Evolutionary conservation across 2,113 vertebrate genomes (phyloP).

Genomic region (Siniperca knerii): DNA sequence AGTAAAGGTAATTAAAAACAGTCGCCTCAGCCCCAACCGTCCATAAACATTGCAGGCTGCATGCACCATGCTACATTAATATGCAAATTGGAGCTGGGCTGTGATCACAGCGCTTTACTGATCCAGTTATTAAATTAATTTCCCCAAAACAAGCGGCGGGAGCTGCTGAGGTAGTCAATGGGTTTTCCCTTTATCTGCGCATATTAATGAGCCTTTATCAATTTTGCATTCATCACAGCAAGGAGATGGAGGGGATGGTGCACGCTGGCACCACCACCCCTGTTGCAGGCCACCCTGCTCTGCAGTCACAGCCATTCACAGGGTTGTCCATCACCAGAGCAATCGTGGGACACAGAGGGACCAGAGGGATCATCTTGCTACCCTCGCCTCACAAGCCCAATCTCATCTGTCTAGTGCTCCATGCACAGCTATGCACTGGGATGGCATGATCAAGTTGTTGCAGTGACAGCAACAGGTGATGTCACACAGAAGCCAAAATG

Average conservation of each 20-base stretch:
- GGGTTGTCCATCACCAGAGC: constrained; percentile 67
- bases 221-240: constrained; percentile 81
- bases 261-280: constrained; percentile 19
- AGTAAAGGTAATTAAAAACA: constrained; percentile 79
- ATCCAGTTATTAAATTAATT: constrained; percentile 85
- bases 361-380: constrained; percentile 36
- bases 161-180: constrained; percentile 80
- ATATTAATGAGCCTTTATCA: constrained; percentile 85
- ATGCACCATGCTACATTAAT: constrained; percentile 77
- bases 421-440: constrained; percentile 12
- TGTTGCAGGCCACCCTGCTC: constrained; percentile 43
- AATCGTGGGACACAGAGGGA: constrained; percentile 33
- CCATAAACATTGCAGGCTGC: constrained; percentile 72
- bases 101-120: constrained; percentile 74
- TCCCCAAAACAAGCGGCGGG: constrained; percentile 74
- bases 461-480: constrained; percentile 74
- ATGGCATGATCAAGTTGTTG: constrained; percentile 56
- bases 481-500: constrained; percentile 58
- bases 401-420: constrained; percentile 13
- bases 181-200: constrained; percentile 61
- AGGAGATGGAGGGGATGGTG: constrained; percentile 41
- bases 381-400: constrained; percentile 16
- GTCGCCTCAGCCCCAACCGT: constrained; percentile 56
- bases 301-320: constrained; percentile 44
- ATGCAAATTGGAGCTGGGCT: constrained; percentile 81